These are phyloP conservation scores for Trichopria drosophilae DNA, from an alignment of 2,888 invertebrate species.

Conservation along the genomic window DNA sequence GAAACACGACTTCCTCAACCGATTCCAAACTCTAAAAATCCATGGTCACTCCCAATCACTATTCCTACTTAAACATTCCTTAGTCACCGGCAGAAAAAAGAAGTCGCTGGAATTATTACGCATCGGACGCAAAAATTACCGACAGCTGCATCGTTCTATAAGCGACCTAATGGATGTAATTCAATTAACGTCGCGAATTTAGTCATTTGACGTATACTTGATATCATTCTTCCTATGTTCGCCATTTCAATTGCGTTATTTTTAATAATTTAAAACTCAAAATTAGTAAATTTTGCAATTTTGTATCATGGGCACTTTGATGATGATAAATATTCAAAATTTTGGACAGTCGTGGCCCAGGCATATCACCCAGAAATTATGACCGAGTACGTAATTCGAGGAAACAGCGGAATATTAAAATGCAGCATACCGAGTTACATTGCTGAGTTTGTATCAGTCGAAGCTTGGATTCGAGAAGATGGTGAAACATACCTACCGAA, in stretches of 20 bases:
- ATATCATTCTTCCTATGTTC: too few species aligned
- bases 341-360: constrained; percentile 68
- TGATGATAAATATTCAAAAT: constrained; percentile 2
- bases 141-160: too few species aligned
- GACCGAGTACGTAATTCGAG: constrained; percentile 74
- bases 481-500: constrained; percentile 59
- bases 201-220: too few species aligned
- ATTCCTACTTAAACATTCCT: neutral
- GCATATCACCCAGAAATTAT: constrained; percentile 73
- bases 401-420: constrained; percentile 72
- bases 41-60: neutral
- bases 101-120: too few species aligned
- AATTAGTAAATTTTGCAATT: neutral
- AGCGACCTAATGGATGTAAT: too few species aligned
- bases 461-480: constrained; percentile 72
- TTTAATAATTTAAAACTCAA: neutral
- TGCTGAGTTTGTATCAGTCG: constrained; percentile 72
- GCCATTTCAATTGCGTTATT: neutral
- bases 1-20: too few species aligned
- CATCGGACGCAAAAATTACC: too few species aligned
- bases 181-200: too few species aligned
- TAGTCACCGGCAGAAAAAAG: too few species aligned
- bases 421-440: constrained; percentile 77
- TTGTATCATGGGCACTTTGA: too few species aligned
- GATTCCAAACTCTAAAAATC: too few species aligned